These are phyloP conservation scores for Stigmatopora nigra DNA, from an alignment of 2,113 vertebrate species.

Conservation along the genomic window DNA sequence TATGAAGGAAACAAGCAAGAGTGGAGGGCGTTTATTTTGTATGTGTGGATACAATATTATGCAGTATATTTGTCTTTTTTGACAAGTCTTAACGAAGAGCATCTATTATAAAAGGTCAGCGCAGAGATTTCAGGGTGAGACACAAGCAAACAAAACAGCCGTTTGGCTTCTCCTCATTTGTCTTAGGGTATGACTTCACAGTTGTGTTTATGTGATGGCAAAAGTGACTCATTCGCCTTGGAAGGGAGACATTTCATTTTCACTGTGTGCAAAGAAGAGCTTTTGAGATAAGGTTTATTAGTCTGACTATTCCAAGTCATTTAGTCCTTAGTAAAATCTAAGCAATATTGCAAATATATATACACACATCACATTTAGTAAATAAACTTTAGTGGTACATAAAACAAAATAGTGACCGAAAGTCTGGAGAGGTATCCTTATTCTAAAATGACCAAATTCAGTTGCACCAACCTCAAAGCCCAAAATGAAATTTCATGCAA, in stretches of 20 bases:
- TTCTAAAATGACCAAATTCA: no score
- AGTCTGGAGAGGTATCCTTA: no score
- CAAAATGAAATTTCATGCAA: no score
- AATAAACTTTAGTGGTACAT: no score
- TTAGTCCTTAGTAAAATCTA: not conserved
- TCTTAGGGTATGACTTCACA: conserved; percentile 14
- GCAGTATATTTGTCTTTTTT: conserved; percentile 44
- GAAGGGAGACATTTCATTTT: conserved; percentile 1
- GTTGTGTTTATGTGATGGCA: conserved; percentile 30
- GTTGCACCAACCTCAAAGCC: no score
- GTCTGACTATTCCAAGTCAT: not conserved
- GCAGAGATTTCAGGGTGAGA: conserved; percentile 18
- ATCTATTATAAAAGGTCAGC: conserved; percentile 18
- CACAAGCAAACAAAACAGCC: conserved; percentile 24
- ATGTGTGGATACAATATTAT: not conserved
- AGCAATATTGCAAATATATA: no score
- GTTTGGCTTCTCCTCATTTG: conserved; percentile 13
- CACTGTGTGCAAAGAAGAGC: not conserved
- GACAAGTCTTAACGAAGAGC: conserved; percentile 11
- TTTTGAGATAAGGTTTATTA: conserved; percentile 29
- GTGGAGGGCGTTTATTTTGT: conserved; percentile 42
- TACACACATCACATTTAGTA: no score
- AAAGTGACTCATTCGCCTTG: conserved; percentile 24
- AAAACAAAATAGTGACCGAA: no score
- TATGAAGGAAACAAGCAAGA: conserved; percentile 34